Conservation (phyloP, 2,113 vertebrate genomes). For the Tachysurus vachellii region DNA sequence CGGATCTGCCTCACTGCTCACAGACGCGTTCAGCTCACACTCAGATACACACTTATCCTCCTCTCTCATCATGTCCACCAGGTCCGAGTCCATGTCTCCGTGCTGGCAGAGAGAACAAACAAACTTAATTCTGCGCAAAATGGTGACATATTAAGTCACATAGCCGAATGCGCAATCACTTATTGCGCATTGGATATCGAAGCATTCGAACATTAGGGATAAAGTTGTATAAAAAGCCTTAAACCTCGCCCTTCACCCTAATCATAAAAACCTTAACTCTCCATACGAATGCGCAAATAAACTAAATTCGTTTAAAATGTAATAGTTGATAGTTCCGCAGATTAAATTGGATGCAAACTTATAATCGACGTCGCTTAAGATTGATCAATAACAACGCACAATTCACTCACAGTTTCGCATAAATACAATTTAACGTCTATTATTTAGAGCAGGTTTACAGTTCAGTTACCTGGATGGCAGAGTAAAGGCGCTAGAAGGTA, state of each 20-base stretch:
- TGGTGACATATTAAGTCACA: not conserved
- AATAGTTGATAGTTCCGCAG: not conserved
- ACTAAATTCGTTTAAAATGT: too few relatives aligned
- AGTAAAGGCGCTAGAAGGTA: not conserved
- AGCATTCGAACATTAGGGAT: not conserved
- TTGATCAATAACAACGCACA: not conserved
- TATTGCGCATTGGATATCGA: not conserved
- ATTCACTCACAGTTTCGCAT: not conserved
- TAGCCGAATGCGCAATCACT: not conserved
- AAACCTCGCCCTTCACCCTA: not conserved
- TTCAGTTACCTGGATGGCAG: not conserved
- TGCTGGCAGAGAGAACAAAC: constrained; percentile 36
- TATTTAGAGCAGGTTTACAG: not conserved
- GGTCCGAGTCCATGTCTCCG: constrained; percentile 66
- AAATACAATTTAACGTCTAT: not conserved
- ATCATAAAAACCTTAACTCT: not conserved
- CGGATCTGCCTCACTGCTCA: constrained; percentile 60
- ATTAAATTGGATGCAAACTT: not conserved
- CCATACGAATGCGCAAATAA: not conserved
- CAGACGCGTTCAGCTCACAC: constrained; percentile 65
- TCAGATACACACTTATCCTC: constrained; percentile 68
- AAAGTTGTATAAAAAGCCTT: not conserved
- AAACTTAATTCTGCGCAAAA: not conserved
- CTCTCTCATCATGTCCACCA: constrained; percentile 69
- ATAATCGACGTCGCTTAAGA: not conserved